phyloP scores from a whole-genome alignment of 2,888 invertebrate species.

The Drosophila phalerata region DNA sequence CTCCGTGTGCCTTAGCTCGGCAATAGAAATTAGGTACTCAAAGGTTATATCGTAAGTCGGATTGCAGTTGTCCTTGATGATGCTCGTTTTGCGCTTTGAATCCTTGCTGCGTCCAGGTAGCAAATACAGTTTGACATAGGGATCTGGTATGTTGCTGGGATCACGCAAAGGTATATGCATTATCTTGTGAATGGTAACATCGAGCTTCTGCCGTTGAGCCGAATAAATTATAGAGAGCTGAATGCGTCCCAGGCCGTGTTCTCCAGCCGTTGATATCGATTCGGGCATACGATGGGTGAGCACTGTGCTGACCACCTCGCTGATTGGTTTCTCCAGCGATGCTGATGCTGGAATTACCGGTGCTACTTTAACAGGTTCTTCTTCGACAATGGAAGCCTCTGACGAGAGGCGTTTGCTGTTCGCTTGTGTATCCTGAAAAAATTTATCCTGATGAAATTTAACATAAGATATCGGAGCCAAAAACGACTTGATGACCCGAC shows the following conservation, averaged over 20 bases:
- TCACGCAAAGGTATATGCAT: slow-evolving; percentile 94
- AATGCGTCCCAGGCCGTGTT: slow-evolving; percentile 92
- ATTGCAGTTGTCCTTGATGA: slow-evolving; percentile 94
- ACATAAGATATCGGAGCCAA: neutral
- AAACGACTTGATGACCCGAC: neutral
- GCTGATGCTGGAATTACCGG: slow-evolving; percentile 72
- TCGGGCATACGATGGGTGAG: slow-evolving; percentile 88
- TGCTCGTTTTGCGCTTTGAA: slow-evolving; percentile 93
- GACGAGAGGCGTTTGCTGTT: slow-evolving; percentile 73
- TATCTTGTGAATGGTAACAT: slow-evolving; percentile 95
- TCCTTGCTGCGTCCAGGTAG: slow-evolving; percentile 94
- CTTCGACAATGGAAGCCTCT: slow-evolving; percentile 79
- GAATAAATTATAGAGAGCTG: slow-evolving; percentile 95
- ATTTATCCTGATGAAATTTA: no score
- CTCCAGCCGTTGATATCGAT: slow-evolving; percentile 89
- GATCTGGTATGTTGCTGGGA: slow-evolving; percentile 93
- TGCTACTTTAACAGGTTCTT: slow-evolving; percentile 63
- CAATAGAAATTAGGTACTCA: slow-evolving; percentile 94
- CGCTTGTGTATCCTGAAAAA: slow-evolving; percentile 62
- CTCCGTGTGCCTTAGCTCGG: slow-evolving; percentile 91
- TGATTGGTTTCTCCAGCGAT: slow-evolving; percentile 73
- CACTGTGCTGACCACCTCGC: slow-evolving; percentile 79
- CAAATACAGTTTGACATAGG: slow-evolving; percentile 95
- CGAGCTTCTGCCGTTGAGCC: slow-evolving; percentile 92
- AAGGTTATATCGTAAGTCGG: slow-evolving; percentile 96